Percentiles rank a stretch among this genome's conserved stretches.
Conservation (phyloP, 30 jellyfish, hydroid and myxozoan genomes). For the Catostylus mosaicus region DNA sequence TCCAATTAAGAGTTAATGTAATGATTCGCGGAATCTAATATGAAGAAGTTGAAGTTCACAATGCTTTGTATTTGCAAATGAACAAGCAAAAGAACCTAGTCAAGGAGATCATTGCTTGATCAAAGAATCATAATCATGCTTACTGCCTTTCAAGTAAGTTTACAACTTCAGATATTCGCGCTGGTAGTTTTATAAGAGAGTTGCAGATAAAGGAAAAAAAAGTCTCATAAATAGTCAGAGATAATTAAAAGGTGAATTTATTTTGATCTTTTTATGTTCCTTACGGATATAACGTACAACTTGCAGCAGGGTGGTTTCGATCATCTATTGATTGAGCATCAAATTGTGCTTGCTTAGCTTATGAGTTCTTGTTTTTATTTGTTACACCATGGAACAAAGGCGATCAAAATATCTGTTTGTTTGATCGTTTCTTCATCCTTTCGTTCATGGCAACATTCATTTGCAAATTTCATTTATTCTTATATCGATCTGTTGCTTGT, state of each 20-base stretch:
- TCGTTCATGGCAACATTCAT: too few species aligned
- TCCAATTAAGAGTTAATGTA: slow-evolving; percentile 61
- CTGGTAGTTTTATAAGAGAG: neutral
- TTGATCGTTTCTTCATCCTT: too few species aligned
- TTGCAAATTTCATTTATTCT: too few species aligned
- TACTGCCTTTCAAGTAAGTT: neutral
- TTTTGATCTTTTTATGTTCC: neutral
- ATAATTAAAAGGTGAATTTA: slow-evolving; percentile 1
- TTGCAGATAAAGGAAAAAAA: neutral
- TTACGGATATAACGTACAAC: too few species aligned
- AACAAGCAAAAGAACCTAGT: slow-evolving; percentile 31
- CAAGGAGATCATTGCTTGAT: slow-evolving; percentile 36
- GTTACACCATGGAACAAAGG: too few species aligned
- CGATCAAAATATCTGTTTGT: too few species aligned
- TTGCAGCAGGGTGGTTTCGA: too few species aligned
- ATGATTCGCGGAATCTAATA: slow-evolving; percentile 53
- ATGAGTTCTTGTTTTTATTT: too few species aligned
- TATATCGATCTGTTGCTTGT: too few species aligned
- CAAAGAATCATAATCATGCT: slow-evolving; percentile 9
- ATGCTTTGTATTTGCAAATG: slow-evolving; percentile 33
- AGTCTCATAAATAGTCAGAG: neutral
- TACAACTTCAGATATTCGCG: neutral
- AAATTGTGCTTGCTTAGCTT: too few species aligned
- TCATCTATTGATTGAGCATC: too few species aligned
- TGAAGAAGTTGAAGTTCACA: slow-evolving; percentile 9